phyloP scores from a whole-genome alignment of 1,140 invertebrate species.

The Leptopilina clavipes region DNA sequence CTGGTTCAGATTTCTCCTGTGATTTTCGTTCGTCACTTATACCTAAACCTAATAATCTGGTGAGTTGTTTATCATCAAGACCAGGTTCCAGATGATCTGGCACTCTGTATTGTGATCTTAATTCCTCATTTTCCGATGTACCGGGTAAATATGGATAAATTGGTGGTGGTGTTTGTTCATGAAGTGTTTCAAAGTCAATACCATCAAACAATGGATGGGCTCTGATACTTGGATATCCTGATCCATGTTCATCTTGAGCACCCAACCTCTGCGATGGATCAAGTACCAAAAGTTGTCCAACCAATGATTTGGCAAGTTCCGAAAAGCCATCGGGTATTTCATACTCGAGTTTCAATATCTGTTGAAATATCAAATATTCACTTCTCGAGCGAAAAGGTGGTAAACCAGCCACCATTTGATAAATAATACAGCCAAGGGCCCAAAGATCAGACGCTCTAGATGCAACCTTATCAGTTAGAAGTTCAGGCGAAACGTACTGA shows the following conservation, averaged over 20 bases:
- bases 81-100: constrained; percentile 90
- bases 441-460: constrained; percentile 94
- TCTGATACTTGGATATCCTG: constrained; percentile 88
- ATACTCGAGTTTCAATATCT: constrained; percentile 94
- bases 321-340: constrained; percentile 94
- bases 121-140: constrained; percentile 82
- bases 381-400: constrained; percentile 94
- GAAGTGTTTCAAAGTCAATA: constrained; percentile 89
- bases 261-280: constrained; percentile 89
- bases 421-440: constrained; percentile 98
- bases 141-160: constrained; percentile 90
- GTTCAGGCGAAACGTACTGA: constrained; percentile 98
- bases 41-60: constrained; percentile 83
- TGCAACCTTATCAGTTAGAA: constrained; percentile 88
- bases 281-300: constrained; percentile 89
- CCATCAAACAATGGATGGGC: constrained; percentile 90
- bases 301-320: constrained; percentile 88
- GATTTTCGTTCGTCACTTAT: constrained; percentile 67
- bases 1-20: constrained; percentile 36
- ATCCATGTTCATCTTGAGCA: constrained; percentile 82
- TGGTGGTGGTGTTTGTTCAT: constrained; percentile 85
- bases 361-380: constrained; percentile 98
- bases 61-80: constrained; percentile 86
- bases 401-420: constrained; percentile 95
- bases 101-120: constrained; percentile 78